Evolutionary conservation across 2,888 invertebrate genomes (phyloP).

Genomic region (Amiota mariae): DNA sequence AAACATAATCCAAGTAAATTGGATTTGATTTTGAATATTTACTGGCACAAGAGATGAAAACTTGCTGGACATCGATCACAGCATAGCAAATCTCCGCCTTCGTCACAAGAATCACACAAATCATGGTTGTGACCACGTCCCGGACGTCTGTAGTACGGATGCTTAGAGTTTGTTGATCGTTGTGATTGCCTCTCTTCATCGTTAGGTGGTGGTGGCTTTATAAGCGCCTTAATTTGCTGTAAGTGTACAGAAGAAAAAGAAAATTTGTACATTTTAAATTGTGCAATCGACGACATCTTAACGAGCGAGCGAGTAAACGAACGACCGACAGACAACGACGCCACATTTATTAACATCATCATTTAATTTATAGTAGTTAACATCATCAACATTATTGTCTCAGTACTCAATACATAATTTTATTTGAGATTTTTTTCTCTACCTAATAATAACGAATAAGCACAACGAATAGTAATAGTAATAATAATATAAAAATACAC

Average conservation of each 20-base stretch:
- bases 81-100: slow-evolving; percentile 95
- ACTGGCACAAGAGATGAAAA: slow-evolving; percentile 97
- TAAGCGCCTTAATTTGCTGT: slow-evolving; percentile 90
- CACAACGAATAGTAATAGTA: not conserved
- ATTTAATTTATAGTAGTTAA: too few species aligned
- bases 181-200: slow-evolving; percentile 78
- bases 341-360: too few species aligned
- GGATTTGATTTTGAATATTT: slow-evolving; percentile 71
- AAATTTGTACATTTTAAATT: slow-evolving; percentile 21
- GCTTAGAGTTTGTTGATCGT: slow-evolving; percentile 79
- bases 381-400: too few species aligned
- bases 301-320: too few species aligned
- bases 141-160: slow-evolving; percentile 88
- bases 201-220: slow-evolving; percentile 93
- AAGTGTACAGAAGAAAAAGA: slow-evolving; percentile 9
- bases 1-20: too few species aligned
- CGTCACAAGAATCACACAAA: slow-evolving; percentile 93
- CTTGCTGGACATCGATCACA: slow-evolving; percentile 97
- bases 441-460: slow-evolving; percentile 28
- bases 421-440: slow-evolving; percentile 27
- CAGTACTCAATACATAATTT: too few species aligned
- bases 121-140: slow-evolving; percentile 94
- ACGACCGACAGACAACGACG: too few species aligned
- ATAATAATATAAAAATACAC: not conserved
- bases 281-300: too few species aligned